A percentile compares a stretch with the other conserved stretches of the same genome.
These are phyloP conservation scores for Mythimna ferrago DNA, from an alignment of 2,888 invertebrate species.

Conservation along the genomic window DNA sequence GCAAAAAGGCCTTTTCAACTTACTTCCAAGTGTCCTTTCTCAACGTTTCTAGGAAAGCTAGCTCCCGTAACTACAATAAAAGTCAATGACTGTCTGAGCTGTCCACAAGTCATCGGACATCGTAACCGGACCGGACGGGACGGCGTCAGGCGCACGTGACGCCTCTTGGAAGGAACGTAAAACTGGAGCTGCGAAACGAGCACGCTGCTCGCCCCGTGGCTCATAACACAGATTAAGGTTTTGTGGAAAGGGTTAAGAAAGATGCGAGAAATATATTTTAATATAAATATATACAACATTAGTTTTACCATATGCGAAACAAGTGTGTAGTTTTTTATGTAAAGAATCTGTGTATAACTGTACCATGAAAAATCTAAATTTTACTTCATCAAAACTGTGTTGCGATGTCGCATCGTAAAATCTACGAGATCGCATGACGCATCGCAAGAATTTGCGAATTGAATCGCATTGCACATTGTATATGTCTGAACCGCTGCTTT, in stretches of 20 bases:
- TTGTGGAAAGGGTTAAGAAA: constrained; percentile 8
- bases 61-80: constrained; percentile 1
- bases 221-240: background rate
- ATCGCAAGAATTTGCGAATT: too few species aligned
- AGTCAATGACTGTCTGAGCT: constrained; percentile 1
- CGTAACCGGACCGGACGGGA: constrained; percentile 18
- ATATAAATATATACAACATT: too few species aligned
- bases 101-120: background rate
- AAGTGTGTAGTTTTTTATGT: too few species aligned
- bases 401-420: too few species aligned
- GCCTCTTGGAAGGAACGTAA: constrained; percentile 17
- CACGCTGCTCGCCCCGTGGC: constrained; percentile 58
- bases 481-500: too few species aligned
- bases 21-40: background rate
- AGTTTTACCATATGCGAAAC: too few species aligned
- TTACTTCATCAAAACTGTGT: too few species aligned
- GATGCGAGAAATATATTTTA: background rate
- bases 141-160: constrained; percentile 48
- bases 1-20: background rate
- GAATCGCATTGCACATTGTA: too few species aligned
- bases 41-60: background rate
- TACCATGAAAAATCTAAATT: too few species aligned
- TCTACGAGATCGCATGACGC: too few species aligned
- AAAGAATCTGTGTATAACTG: too few species aligned
- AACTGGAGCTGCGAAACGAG: constrained; percentile 13